phyloP scores from a whole-genome alignment of 2,113 vertebrate species.

The Nerophis lumbriciformis region DNA sequence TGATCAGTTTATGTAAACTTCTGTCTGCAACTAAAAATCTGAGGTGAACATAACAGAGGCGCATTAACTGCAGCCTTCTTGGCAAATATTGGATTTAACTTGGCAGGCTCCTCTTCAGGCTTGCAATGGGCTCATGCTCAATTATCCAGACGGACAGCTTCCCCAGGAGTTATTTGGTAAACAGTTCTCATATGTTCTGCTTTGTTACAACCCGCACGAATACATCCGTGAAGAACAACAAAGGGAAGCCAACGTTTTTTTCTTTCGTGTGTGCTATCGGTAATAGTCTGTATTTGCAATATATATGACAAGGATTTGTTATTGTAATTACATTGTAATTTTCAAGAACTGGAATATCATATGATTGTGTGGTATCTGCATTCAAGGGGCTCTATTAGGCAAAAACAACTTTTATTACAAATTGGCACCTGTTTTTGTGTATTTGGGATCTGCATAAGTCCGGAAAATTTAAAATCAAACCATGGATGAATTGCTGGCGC shows the following conservation, averaged over 20 bases:
- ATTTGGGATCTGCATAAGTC: no score
- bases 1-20: no score
- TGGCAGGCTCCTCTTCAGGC: slow-evolving; percentile 56
- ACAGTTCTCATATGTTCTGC: slow-evolving; percentile 64
- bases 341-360: no score
- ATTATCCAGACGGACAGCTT: slow-evolving; percentile 57
- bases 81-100: slow-evolving; percentile 62
- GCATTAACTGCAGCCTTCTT: slow-evolving; percentile 50
- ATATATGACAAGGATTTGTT: background rate
- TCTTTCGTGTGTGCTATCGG: slow-evolving; percentile 1
- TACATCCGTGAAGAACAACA: slow-evolving; percentile 18
- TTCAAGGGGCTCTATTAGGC: no score
- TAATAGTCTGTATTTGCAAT: background rate
- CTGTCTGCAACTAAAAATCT: no score
- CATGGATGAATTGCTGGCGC: no score
- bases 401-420: no score
- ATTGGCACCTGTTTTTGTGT: no score
- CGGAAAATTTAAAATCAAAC: no score
- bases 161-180: slow-evolving; percentile 53
- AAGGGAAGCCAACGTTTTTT: slow-evolving; percentile 7
- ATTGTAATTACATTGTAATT: background rate
- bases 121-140: slow-evolving; percentile 52
- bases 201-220: slow-evolving; percentile 53
- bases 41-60: slow-evolving; percentile 33
- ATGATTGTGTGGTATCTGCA: no score